phyloP scores from a whole-genome alignment of 2,888 invertebrate genomes.

The Holacanthella duospinosa region DNA sequence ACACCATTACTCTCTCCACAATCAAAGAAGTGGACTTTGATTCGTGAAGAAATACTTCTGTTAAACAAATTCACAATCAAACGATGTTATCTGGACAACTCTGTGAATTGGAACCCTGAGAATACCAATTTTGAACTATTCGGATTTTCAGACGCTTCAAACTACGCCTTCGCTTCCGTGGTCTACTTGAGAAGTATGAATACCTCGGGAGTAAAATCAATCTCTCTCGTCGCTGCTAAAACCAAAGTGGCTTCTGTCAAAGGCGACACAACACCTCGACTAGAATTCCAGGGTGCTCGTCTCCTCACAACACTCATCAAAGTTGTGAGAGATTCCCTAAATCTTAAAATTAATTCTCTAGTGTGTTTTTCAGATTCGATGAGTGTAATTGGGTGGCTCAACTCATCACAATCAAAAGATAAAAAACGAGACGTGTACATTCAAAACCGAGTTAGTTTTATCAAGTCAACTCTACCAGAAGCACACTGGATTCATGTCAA shows the following conservation, averaged over 20 bases:
- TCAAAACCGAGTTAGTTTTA: conserved; percentile 30
- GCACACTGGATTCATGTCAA: conserved; percentile 34
- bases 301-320: conserved; percentile 28
- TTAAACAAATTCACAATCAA: background rate
- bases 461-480: conserved; percentile 20
- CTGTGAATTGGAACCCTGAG: background rate
- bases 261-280: conserved; percentile 32
- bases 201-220: background rate
- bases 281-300: conserved; percentile 37
- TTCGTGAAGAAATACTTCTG: background rate
- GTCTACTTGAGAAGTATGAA: no score
- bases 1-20: background rate
- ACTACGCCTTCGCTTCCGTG: background rate
- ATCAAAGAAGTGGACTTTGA: background rate
- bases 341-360: conserved; percentile 7
- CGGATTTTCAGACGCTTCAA: background rate
- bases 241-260: conserved; percentile 34
- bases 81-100: background rate
- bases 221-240: conserved; percentile 25
- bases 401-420: conserved; percentile 24
- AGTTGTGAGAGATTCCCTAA: conserved; percentile 14
- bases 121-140: background rate
- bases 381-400: conserved; percentile 38
- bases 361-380: conserved; percentile 38
- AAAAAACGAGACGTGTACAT: conserved; percentile 35